Evolutionary conservation across 2,113 vertebrate genomes (phyloP).

Genomic region (Burhinus oedicnemus): DNA sequence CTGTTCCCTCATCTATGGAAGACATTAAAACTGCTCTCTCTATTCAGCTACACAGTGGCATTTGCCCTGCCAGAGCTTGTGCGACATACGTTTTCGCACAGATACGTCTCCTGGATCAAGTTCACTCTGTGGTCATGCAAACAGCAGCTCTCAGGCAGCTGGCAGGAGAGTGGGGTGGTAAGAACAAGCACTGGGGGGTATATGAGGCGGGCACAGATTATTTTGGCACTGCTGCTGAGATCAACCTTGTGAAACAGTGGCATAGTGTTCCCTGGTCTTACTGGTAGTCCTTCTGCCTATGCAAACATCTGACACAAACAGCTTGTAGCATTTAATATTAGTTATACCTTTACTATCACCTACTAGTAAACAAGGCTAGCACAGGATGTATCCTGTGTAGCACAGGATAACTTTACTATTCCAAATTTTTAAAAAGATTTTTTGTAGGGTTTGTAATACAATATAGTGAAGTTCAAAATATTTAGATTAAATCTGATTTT

Average conservation of each 20-base stretch:
- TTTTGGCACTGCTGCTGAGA: neutral
- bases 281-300: neutral
- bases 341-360: neutral
- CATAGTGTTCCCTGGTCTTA: neutral
- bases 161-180: neutral
- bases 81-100: accelerated
- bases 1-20: neutral
- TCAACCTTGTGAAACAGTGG: neutral
- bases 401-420: neutral
- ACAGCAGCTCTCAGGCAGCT: neutral
- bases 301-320: neutral
- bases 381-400: neutral
- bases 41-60: neutral
- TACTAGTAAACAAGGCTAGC: neutral
- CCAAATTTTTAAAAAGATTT: neutral
- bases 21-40: neutral
- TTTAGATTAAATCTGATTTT: neutral
- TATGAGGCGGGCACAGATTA: accelerated
- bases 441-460: neutral
- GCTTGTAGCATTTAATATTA: neutral
- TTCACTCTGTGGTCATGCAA: neutral
- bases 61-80: neutral
- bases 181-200: neutral
- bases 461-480: neutral
- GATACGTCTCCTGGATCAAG: accelerated